These are phyloP conservation scores for Platichthys stellatus DNA, from an alignment of 2,113 vertebrate genomes.

Conservation along the genomic window DNA sequence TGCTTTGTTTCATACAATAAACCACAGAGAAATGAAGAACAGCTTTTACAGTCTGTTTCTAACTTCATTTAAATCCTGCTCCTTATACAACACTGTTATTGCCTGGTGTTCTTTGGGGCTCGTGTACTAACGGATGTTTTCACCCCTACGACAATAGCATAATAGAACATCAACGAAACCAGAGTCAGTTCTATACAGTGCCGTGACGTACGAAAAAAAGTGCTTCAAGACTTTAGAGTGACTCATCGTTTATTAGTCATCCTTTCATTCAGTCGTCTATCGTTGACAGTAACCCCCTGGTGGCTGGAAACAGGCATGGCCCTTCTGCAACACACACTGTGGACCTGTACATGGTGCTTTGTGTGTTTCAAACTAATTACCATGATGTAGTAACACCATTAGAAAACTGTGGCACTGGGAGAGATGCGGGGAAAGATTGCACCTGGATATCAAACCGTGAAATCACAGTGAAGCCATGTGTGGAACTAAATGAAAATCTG, in stretches of 20 bases:
- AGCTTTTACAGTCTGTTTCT: background rate
- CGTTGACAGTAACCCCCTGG: conserved; percentile 52
- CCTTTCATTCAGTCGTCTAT: conserved; percentile 14
- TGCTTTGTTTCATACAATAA: background rate
- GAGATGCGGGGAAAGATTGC: background rate
- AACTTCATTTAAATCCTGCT: background rate
- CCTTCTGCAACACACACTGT: background rate
- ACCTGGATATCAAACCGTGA: no score
- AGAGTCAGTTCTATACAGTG: background rate
- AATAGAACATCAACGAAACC: conserved; percentile 12
- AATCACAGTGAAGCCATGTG: background rate
- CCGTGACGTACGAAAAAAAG: background rate
- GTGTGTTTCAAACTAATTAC: background rate
- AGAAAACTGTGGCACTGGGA: no score
- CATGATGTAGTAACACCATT: background rate
- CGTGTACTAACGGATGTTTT: background rate
- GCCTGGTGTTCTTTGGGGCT: background rate
- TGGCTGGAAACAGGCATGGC: conserved; percentile 29
- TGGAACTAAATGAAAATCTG: background rate
- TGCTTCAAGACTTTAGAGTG: conserved; percentile 10
- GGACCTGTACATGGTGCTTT: background rate
- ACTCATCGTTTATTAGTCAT: conserved; percentile 37
- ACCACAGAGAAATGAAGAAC: conserved; percentile 1
- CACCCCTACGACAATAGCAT: background rate
- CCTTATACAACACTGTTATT: background rate